These are phyloP conservation scores for Dromiciops gliroides DNA, from an alignment of 2,113 vertebrate genomes.

Conservation along the genomic window DNA sequence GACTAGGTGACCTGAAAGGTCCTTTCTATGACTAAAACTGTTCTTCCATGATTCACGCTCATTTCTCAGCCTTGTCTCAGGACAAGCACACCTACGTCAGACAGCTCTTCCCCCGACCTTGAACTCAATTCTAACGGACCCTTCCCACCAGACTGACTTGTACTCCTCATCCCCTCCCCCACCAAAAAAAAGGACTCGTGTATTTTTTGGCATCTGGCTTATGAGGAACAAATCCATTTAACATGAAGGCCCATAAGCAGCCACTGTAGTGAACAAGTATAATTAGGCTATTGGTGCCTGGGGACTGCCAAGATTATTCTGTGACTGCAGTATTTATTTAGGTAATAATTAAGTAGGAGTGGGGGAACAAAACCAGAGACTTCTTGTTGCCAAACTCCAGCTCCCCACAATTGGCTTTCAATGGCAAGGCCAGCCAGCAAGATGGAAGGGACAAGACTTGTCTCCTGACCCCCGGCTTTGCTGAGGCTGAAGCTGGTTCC, in stretches of 20 bases:
- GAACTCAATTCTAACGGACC: not conserved
- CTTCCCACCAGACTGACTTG: slow-evolving; percentile 39
- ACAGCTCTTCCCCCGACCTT: not conserved
- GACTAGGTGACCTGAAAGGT: not conserved
- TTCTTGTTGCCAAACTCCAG: not conserved
- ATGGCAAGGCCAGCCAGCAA: not conserved
- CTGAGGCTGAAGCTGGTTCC: not conserved
- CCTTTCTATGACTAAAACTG: not conserved
- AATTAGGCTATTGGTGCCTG: slow-evolving; percentile 59
- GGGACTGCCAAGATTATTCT: not conserved
- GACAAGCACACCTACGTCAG: not conserved
- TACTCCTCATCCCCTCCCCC: not conserved
- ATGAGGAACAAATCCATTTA: slow-evolving; percentile 48
- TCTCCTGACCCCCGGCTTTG: not conserved
- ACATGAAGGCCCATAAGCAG: not conserved
- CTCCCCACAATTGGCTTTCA: slow-evolving; percentile 44
- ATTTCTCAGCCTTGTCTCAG: not conserved
- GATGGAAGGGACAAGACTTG: not conserved
- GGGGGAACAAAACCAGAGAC: slow-evolving; percentile 19
- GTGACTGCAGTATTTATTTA: slow-evolving; percentile 59
- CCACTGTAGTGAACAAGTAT: not conserved
- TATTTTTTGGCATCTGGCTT: slow-evolving; percentile 63
- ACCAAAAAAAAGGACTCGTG: not conserved
- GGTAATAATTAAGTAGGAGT: slow-evolving; percentile 66
- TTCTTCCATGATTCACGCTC: not conserved